Percentiles rank a stretch among this genome's conserved stretches.
These are phyloP conservation scores for Sminthurides bifidus DNA, from an alignment of 1,140 invertebrate genomes.

Conservation along the genomic window DNA sequence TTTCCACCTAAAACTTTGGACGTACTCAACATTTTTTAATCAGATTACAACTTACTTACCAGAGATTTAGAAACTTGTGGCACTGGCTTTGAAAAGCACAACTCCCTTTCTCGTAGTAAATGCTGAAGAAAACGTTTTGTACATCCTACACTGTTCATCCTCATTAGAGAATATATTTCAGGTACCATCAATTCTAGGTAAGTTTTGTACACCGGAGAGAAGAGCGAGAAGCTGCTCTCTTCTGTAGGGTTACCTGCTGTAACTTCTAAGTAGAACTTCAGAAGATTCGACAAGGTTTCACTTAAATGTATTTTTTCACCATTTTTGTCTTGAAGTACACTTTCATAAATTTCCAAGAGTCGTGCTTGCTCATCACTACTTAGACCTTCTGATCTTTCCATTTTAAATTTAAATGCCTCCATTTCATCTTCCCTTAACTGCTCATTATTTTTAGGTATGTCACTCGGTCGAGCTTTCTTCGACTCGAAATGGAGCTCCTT, in stretches of 20 bases:
- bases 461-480: constrained; percentile 48
- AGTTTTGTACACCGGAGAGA: background rate
- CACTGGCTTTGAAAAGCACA: background rate
- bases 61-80: background rate
- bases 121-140: constrained; percentile 3
- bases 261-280: background rate
- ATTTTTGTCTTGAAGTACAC: background rate
- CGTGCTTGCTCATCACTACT: background rate
- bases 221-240: no score
- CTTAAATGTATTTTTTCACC: background rate
- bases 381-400: constrained; percentile 48
- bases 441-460: constrained; percentile 68
- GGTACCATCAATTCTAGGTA: background rate
- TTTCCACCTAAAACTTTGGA: background rate
- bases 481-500: constrained; percentile 69
- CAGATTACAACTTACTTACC: background rate
- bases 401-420: constrained; percentile 48
- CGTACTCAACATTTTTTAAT: background rate
- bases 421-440: constrained; percentile 69
- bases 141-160: constrained; percentile 1
- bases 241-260: no score
- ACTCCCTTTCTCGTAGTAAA: background rate
- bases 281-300: background rate
- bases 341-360: background rate
- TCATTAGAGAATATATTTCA: background rate